These are phyloP conservation scores for Bergia sp. DNA, from an alignment of 92 coral and sea anemone genomes.

Conservation along the genomic window DNA sequence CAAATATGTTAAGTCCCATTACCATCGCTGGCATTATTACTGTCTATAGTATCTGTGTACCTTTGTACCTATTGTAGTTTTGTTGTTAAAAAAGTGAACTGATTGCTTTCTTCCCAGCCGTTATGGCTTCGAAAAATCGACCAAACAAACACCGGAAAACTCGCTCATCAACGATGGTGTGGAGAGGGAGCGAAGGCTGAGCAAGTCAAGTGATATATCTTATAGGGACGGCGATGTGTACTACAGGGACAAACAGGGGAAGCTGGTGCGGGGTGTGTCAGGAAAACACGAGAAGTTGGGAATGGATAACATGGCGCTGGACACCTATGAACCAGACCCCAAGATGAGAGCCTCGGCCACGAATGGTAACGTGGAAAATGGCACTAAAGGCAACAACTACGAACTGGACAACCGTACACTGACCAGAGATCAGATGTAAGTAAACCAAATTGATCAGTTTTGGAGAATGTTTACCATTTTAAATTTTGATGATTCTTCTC, in stretches of 20 bases:
- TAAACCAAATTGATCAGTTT: neutral
- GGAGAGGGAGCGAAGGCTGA: conserved; percentile 26
- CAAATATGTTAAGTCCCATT: neutral
- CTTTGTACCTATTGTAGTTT: neutral
- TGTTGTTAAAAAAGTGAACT: neutral
- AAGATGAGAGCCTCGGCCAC: conserved; percentile 32
- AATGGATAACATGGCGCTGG: conserved; percentile 16
- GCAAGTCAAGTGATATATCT: conserved; percentile 52
- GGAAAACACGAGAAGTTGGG: conserved; percentile 27
- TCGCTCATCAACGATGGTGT: conserved; percentile 5
- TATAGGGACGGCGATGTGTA: conserved; percentile 80
- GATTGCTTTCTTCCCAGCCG: neutral
- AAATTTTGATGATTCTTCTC: neutral
- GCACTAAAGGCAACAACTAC: neutral
- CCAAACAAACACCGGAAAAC: conserved; percentile 10
- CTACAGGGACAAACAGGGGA: conserved; percentile 72
- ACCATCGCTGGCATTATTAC: neutral
- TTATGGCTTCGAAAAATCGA: conserved; percentile 15
- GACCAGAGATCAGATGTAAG: conserved; percentile 39
- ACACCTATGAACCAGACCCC: conserved; percentile 40
- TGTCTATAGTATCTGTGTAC: neutral
- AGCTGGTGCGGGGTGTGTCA: conserved; percentile 27
- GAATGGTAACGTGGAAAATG: conserved; percentile 6
- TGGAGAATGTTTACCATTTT: neutral
- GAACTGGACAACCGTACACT: conserved; percentile 6